Conservation (phyloP, 2,113 vertebrate genomes). For the Anseranas semipalmata region DNA sequence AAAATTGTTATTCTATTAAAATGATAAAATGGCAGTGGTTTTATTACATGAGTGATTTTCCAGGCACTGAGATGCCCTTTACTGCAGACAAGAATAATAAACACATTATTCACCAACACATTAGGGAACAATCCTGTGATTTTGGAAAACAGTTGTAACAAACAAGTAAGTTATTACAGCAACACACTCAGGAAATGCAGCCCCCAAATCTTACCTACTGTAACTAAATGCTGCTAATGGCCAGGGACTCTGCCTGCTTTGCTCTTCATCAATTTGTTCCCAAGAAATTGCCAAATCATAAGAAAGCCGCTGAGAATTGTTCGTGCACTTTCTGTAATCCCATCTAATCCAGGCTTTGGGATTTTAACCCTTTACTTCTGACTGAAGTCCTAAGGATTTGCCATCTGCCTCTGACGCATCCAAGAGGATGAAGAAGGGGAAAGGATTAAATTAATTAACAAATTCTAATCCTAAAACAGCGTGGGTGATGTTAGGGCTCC, state of each 20-base stretch:
- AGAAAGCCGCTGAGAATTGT: background rate
- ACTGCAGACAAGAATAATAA: slow-evolving; percentile 49
- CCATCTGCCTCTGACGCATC: slow-evolving; percentile 39
- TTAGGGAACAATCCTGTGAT: slow-evolving; percentile 27
- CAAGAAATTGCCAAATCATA: slow-evolving; percentile 3
- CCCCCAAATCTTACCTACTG: background rate
- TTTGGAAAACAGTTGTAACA: slow-evolving; percentile 9
- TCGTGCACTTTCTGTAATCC: background rate
- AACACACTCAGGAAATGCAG: background rate
- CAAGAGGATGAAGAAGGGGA: background rate
- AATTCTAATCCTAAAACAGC: slow-evolving; percentile 44
- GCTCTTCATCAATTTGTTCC: background rate
- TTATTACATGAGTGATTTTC: slow-evolving; percentile 60
- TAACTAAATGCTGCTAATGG: slow-evolving; percentile 12
- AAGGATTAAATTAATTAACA: slow-evolving; percentile 67
- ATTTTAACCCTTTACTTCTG: slow-evolving; percentile 66
- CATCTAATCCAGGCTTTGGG: slow-evolving; percentile 41
- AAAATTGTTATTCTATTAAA: slow-evolving; percentile 59
- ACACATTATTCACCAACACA: slow-evolving; percentile 49
- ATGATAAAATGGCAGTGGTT: slow-evolving; percentile 54
- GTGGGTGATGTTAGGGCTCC: background rate
- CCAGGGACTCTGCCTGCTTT: slow-evolving; percentile 19
- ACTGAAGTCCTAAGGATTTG: slow-evolving; percentile 17
- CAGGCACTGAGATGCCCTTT: slow-evolving; percentile 50
- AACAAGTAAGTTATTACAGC: slow-evolving; percentile 28